phyloP scores from a whole-genome alignment of 2,113 vertebrate species.

The Cichladusa arquata region DNA sequence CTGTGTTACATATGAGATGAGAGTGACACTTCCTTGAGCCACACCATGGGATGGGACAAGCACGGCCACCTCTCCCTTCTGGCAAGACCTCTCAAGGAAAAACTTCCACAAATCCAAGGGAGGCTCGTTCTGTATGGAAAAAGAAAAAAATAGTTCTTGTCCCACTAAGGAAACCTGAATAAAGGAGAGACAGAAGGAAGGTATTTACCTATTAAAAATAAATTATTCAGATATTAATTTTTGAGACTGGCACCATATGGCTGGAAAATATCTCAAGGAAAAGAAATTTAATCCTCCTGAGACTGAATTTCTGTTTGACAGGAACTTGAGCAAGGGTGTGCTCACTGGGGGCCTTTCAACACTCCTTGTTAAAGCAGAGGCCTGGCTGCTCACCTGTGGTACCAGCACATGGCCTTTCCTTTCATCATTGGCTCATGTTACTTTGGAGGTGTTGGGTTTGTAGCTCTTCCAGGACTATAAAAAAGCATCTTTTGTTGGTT shows the following conservation, averaged over 20 bases:
- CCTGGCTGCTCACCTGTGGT: slow-evolving; percentile 10
- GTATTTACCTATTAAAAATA: slow-evolving; percentile 38
- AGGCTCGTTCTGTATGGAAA: not conserved
- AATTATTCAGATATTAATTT: not conserved
- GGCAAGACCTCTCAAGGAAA: not conserved
- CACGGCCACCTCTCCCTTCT: fast-evolving
- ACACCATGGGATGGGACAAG: fast-evolving
- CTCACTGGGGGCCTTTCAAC: not conserved
- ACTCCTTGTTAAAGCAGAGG: not conserved
- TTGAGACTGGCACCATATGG: slow-evolving; percentile 18
- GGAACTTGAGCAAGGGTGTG: not conserved
- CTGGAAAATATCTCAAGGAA: not conserved
- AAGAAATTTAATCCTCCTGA: not conserved
- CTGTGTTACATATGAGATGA: not conserved
- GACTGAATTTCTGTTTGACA: not conserved
- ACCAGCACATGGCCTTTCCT: not conserved
- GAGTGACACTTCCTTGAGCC: not conserved
- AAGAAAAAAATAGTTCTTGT: not conserved
- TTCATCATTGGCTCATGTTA: not conserved
- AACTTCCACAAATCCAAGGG: not conserved
- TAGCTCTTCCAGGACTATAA: not conserved
- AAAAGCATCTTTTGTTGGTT: fast-evolving
- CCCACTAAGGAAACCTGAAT: not conserved
- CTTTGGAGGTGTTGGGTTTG: not conserved
- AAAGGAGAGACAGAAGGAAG: slow-evolving; percentile 4